These are phyloP conservation scores for Cerastoderma edule DNA, from an alignment of 2,888 invertebrate genomes.

Conservation along the genomic window DNA sequence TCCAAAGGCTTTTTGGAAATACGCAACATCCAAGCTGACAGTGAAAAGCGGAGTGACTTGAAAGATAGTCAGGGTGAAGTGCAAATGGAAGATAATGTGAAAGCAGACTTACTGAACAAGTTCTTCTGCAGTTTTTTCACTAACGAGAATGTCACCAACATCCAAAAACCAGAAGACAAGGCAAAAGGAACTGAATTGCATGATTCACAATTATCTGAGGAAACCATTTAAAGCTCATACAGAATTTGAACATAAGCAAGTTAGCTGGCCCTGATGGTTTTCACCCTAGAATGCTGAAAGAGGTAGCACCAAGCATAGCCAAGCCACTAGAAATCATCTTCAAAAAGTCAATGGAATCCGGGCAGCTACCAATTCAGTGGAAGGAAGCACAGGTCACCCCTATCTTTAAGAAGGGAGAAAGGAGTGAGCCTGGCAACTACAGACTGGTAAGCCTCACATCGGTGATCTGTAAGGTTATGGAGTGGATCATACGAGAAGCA, in stretches of 20 bases:
- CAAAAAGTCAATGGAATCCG: background rate
- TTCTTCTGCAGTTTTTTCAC: too few relatives aligned
- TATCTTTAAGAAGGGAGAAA: conserved; percentile 1
- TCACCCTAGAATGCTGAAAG: background rate
- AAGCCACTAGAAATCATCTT: background rate
- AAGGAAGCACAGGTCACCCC: background rate
- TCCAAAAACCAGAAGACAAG: background rate
- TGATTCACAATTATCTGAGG: background rate
- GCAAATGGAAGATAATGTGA: background rate
- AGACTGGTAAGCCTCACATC: too few relatives aligned
- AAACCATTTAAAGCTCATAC: background rate
- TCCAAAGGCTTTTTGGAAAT: too few relatives aligned
- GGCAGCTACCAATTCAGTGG: background rate
- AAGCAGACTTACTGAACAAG: too few relatives aligned
- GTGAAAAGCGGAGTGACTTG: background rate
- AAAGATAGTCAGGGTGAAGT: background rate
- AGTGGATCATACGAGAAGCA: background rate
- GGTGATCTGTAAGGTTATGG: background rate
- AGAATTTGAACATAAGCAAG: background rate
- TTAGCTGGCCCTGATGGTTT: background rate
- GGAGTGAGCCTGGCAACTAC: background rate
- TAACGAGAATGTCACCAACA: too few relatives aligned
- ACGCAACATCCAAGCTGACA: background rate
- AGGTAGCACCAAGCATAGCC: background rate
- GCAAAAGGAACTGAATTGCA: background rate